These are phyloP conservation scores for Drymodes brunneopygia DNA, from an alignment of 2,113 vertebrate genomes.

Conservation along the genomic window DNA sequence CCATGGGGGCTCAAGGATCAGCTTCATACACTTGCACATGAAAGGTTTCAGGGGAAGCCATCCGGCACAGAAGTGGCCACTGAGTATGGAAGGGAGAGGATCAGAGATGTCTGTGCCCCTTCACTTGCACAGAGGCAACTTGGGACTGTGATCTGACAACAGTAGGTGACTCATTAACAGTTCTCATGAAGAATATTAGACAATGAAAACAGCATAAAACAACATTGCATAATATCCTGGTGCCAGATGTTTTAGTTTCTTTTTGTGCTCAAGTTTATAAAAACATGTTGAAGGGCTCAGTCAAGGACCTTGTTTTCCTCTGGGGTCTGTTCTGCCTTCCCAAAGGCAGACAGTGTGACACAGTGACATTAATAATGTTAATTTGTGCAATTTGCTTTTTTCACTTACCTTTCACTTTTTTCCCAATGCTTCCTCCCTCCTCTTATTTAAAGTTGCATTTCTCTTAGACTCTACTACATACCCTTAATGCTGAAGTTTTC, in stretches of 20 bases:
- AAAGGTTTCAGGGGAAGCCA: not conserved
- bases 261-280: slow-evolving; percentile 32
- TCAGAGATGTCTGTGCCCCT: not conserved
- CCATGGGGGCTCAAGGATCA: not conserved
- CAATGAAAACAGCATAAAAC: slow-evolving; percentile 16
- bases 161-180: not conserved
- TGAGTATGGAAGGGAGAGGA: rapidly evolving
- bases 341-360: not conserved
- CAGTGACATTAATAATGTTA: not conserved
- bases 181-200: not conserved
- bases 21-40: not conserved
- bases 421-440: not conserved
- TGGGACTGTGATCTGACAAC: not conserved
- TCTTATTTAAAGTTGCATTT: not conserved
- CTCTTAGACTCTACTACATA: not conserved
- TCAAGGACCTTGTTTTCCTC: not conserved
- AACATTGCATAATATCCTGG: slow-evolving; percentile 43
- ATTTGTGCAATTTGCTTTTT: not conserved
- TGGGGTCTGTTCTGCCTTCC: not conserved
- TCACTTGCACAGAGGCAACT: not conserved
- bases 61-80: not conserved
- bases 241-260: slow-evolving; percentile 41
- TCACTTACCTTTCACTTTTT: not conserved
- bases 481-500: not conserved
- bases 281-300: slow-evolving; percentile 5